phyloP scores from a whole-genome alignment of 2,113 vertebrate species.

The Gobio gobio region DNA sequence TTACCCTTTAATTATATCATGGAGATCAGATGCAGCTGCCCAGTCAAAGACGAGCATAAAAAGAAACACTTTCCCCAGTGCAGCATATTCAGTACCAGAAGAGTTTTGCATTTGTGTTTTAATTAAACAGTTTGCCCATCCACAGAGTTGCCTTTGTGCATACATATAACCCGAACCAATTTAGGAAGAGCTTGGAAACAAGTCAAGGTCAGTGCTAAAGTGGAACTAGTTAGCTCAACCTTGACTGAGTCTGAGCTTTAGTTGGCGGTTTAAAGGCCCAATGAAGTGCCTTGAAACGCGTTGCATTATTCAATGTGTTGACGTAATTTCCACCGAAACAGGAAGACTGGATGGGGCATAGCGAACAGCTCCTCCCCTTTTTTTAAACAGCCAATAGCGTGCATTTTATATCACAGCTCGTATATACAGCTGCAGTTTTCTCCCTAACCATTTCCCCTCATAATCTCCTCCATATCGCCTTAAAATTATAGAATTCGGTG shows the following conservation, averaged over 20 bases:
- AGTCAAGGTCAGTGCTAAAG: slow-evolving; percentile 3
- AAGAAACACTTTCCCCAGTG: slow-evolving; percentile 10
- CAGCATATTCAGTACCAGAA: background rate
- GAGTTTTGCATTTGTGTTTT: background rate
- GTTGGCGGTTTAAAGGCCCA: background rate
- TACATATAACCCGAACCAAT: background rate
- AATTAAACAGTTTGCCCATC: background rate
- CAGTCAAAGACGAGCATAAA: slow-evolving; percentile 22
- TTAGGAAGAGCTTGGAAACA: background rate
- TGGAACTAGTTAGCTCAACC: background rate
- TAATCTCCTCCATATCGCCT: too few species aligned
- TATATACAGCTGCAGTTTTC: too few species aligned
- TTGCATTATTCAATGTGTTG: too few species aligned
- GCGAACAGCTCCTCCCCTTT: too few species aligned
- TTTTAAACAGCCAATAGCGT: too few species aligned
- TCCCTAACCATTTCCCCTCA: too few species aligned
- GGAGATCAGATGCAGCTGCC: slow-evolving; percentile 1
- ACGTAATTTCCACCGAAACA: too few species aligned
- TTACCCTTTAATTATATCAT: slow-evolving; percentile 56
- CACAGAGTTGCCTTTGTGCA: background rate
- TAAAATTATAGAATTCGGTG: too few species aligned
- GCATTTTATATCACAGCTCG: too few species aligned
- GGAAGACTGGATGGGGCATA: too few species aligned
- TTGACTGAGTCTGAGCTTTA: background rate
- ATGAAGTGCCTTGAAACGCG: too few species aligned